phyloP scores from a whole-genome alignment of 2,113 vertebrate genomes.

The Anarrhichthys ocellatus region DNA sequence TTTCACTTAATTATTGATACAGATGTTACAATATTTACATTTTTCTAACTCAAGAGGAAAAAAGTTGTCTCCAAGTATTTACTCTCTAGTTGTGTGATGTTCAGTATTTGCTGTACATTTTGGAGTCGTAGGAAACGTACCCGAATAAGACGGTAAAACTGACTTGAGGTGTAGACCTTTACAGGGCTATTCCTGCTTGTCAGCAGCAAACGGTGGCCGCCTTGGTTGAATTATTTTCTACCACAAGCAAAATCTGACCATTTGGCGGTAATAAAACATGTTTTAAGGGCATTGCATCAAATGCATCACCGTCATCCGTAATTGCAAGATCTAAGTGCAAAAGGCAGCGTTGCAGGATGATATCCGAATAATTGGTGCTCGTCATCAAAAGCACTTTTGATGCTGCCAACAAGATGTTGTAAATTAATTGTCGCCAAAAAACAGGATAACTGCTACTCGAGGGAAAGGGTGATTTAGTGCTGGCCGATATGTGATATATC shows the following conservation, averaged over 20 bases:
- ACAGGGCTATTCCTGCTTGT: neutral
- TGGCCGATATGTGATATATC: too few relatives aligned
- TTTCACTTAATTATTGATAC: neutral
- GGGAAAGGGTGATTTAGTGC: neutral
- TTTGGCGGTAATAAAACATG: slow-evolving; percentile 17
- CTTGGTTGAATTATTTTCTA: neutral
- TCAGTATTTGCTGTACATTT: neutral
- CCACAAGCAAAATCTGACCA: neutral
- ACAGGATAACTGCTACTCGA: neutral
- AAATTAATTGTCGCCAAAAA: slow-evolving; percentile 4
- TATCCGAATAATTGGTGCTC: slow-evolving; percentile 6
- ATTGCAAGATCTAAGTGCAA: slow-evolving; percentile 9
- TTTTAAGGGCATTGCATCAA: slow-evolving; percentile 8
- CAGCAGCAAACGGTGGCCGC: neutral
- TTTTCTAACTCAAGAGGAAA: neutral
- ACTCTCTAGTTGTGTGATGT: neutral
- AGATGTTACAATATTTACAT: neutral
- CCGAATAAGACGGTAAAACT: neutral
- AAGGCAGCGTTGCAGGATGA: neutral
- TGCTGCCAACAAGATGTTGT: neutral
- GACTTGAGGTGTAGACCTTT: neutral
- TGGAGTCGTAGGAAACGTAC: neutral
- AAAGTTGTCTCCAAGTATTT: neutral
- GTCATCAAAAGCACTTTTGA: slow-evolving; percentile 19
- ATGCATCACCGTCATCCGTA: slow-evolving; percentile 1